Evolutionary conservation across 2,113 vertebrate genomes (phyloP).

Genomic region (Glaucomys volans): DNA sequence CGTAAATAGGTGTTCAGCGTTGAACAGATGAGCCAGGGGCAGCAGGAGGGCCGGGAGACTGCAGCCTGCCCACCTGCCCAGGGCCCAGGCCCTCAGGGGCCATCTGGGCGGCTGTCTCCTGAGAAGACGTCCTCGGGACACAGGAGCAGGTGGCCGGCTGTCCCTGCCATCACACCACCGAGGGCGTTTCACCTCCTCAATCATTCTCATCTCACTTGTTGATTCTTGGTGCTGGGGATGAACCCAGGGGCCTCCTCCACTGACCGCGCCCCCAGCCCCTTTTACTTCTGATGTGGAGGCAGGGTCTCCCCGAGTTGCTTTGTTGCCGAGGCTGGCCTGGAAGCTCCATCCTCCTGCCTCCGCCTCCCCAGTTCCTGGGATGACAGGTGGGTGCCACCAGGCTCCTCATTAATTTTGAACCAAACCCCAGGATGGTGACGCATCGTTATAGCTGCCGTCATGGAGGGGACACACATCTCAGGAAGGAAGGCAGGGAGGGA

Average conservation of each 20-base stretch:
- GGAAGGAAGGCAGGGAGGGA: neutral
- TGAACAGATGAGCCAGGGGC: neutral
- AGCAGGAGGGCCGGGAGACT: accelerated
- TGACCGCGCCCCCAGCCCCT: too few relatives aligned
- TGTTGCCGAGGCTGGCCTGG: too few relatives aligned
- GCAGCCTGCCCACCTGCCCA: neutral
- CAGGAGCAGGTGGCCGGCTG: constrained; percentile 60
- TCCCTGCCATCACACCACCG: constrained; percentile 55
- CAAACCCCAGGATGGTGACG: constrained; percentile 82
- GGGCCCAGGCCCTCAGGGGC: neutral
- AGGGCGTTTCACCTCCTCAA: constrained; percentile 84
- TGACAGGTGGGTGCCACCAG: accelerated
- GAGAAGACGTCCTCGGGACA: neutral
- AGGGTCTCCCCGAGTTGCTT: too few relatives aligned
- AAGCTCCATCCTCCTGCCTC: too few relatives aligned
- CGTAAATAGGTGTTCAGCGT: neutral
- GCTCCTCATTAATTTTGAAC: constrained; percentile 82
- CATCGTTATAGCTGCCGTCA: constrained; percentile 79
- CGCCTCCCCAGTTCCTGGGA: too few relatives aligned
- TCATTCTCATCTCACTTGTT: neutral
- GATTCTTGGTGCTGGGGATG: too few relatives aligned
- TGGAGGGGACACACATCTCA: constrained; percentile 72
- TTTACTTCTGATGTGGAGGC: too few relatives aligned
- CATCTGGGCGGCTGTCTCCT: neutral
- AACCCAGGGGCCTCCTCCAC: neutral